These are phyloP conservation scores for Pollenia angustigena DNA, from an alignment of 2,888 invertebrate genomes.

Conservation along the genomic window DNA sequence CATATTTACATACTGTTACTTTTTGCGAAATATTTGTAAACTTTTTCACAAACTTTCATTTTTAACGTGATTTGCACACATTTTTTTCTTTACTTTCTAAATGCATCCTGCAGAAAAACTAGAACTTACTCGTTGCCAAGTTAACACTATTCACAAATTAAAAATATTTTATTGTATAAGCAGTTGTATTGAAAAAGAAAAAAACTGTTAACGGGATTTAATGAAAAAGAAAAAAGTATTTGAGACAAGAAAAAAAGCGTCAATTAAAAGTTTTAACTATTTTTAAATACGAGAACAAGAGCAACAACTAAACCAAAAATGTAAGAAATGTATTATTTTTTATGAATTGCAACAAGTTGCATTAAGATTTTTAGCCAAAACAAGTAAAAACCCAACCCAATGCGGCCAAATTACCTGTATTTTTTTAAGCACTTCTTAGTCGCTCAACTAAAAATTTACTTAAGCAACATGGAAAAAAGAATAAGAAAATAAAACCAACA, in stretches of 20 bases:
- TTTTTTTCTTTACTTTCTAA: constrained; percentile 63
- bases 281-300: constrained; percentile 59
- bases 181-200: constrained; percentile 1
- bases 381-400: no score
- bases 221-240: constrained; percentile 36
- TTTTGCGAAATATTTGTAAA: constrained; percentile 16
- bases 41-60: constrained; percentile 57
- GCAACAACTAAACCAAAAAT: constrained; percentile 52
- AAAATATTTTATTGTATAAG: constrained; percentile 26
- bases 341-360: constrained; percentile 36
- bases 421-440: not conserved
- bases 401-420: constrained; percentile 21
- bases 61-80: constrained; percentile 1
- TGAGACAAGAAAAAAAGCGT: constrained; percentile 43
- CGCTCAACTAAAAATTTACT: not conserved
- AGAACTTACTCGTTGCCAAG: constrained; percentile 47
- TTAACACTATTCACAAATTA: not conserved
- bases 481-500: constrained; percentile 66
- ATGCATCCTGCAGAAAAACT: constrained; percentile 70
- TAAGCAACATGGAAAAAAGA: not conserved
- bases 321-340: not conserved
- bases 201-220: constrained; percentile 16
- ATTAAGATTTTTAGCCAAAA: no score
- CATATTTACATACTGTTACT: not conserved
- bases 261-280: constrained; percentile 49